Conservation (phyloP, 2,113 vertebrate species). For the Dolichotis patagonum region DNA sequence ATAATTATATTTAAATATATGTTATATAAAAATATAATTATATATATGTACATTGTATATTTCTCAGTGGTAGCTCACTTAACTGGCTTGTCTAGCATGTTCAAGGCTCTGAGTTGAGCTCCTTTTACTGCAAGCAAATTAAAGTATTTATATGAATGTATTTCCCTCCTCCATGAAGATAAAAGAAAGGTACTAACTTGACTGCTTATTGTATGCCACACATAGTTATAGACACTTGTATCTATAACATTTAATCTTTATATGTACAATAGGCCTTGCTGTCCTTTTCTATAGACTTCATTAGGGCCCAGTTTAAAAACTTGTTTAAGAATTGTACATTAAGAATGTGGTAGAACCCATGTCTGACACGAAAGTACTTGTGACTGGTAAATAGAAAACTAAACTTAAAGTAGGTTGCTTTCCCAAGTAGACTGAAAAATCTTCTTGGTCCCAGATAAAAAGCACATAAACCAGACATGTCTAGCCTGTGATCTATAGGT, state of each 20-base stretch:
- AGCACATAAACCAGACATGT: background rate
- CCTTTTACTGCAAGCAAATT: background rate
- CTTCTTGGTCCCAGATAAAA: background rate
- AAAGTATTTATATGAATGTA: background rate
- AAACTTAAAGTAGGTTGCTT: background rate
- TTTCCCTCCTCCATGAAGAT: background rate
- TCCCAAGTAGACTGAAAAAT: background rate
- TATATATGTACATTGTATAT: background rate
- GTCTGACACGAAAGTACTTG: background rate
- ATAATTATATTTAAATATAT: no score
- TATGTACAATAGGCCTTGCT: background rate
- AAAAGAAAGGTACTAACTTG: background rate
- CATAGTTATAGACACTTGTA: background rate
- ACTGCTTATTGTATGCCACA: background rate
- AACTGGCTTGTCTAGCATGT: background rate
- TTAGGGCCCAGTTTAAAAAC: background rate
- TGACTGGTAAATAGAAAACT: background rate
- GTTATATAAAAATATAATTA: background rate
- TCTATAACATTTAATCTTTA: background rate
- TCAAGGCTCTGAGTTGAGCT: background rate
- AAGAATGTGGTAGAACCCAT: background rate
- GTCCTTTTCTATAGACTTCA: background rate
- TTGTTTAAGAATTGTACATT: background rate
- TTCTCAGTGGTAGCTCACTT: background rate
- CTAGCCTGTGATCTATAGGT: background rate